Evolutionary conservation across 2,113 vertebrate species (phyloP).

Genomic region (Brachyhypopomus gauderio): DNA sequence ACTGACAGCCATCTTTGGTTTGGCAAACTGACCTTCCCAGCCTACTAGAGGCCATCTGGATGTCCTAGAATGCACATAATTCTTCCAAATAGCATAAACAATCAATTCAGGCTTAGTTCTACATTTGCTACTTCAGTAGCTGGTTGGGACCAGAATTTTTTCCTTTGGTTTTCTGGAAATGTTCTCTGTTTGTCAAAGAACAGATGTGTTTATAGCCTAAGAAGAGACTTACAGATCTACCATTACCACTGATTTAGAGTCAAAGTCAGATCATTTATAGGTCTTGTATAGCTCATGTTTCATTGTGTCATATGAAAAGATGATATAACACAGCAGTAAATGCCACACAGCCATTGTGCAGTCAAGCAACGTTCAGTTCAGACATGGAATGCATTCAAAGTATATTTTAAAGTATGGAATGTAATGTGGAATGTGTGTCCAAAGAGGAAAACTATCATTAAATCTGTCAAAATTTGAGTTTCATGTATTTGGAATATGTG

Average conservation of each 20-base stretch:
- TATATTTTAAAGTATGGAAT: conserved; percentile 3
- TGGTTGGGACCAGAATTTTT: not conserved
- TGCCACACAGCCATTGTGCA: not conserved
- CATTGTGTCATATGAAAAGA: not conserved
- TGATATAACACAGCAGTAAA: not conserved
- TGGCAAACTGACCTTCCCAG: no score
- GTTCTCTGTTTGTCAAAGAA: not conserved
- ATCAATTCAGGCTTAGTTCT: not conserved
- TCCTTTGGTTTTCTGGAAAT: not conserved
- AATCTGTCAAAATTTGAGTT: not conserved
- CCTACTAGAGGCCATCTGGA: no score
- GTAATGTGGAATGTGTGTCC: conserved; percentile 5
- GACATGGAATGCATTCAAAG: conserved; percentile 13
- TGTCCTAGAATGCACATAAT: no score
- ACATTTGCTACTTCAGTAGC: not conserved
- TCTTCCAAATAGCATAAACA: not conserved
- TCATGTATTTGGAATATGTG: not conserved
- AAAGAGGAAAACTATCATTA: conserved; percentile 6
- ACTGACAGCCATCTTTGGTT: no score
- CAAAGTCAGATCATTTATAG: not conserved
- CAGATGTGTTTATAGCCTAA: no score
- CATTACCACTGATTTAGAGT: no score
- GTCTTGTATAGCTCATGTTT: not conserved
- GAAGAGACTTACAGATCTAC: not conserved
- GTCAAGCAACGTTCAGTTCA: not conserved